A percentile compares a stretch with the other conserved stretches of the same genome.
Evolutionary conservation across 2,888 invertebrate species (phyloP).

Genomic region (Microplitis deprimator): DNA sequence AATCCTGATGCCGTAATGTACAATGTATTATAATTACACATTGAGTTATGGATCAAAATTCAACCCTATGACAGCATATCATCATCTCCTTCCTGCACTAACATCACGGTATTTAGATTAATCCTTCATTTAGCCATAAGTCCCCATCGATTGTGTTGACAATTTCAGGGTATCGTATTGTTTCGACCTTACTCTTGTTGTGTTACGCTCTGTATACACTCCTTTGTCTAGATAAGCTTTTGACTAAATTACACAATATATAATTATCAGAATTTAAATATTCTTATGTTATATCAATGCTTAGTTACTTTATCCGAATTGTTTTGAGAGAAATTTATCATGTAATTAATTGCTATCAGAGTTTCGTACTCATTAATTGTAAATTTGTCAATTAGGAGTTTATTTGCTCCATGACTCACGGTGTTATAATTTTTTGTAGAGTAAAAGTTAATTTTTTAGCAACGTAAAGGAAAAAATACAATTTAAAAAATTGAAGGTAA

Average conservation of each 20-base stretch:
- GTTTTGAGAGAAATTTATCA: background rate
- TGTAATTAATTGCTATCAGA: background rate
- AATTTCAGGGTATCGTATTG: background rate
- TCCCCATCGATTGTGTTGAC: background rate
- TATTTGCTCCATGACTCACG: too few relatives aligned
- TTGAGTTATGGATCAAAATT: constrained; percentile 37
- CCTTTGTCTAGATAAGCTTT: background rate
- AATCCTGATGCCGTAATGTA: constrained; percentile 22
- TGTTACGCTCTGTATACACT: background rate
- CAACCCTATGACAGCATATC: constrained; percentile 20
- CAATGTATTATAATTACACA: constrained; percentile 12
- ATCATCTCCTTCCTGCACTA: background rate
- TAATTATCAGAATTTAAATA: background rate
- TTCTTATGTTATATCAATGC: background rate
- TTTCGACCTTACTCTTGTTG: background rate
- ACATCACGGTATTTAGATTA: constrained; percentile 31
- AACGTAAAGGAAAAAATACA: background rate
- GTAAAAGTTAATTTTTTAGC: too few relatives aligned
- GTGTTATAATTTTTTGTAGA: too few relatives aligned
- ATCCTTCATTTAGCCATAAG: constrained; percentile 24
- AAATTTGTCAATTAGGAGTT: too few relatives aligned
- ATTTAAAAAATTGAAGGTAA: background rate
- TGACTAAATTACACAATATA: background rate
- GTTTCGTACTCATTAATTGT: too few relatives aligned
- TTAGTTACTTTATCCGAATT: too few relatives aligned